These are phyloP conservation scores for Prionchulus punctatus DNA, from an alignment of 2,888 invertebrate species.

Conservation along the genomic window DNA sequence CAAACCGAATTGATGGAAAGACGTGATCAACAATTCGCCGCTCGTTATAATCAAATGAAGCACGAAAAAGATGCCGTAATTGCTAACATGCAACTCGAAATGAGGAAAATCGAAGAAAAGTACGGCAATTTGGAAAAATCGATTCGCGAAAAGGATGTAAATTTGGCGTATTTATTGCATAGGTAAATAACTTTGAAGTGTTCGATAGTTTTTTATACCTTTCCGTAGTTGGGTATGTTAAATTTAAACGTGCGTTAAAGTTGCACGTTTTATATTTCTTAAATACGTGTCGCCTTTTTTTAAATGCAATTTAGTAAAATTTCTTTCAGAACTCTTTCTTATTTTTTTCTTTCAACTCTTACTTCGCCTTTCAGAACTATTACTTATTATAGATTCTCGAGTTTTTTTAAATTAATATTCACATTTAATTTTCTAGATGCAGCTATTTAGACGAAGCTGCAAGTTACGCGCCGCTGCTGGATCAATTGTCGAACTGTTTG, in stretches of 20 bases:
- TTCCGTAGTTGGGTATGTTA: too few relatives aligned
- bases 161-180: conserved; percentile 9
- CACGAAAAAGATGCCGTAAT: neutral
- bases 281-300: too few relatives aligned
- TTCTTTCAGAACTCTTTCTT: too few relatives aligned
- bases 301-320: too few relatives aligned
- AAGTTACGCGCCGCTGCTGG: conserved; percentile 13
- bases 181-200: too few relatives aligned
- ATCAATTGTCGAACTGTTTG: conserved; percentile 9
- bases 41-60: neutral
- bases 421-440: conserved; percentile 11
- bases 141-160: conserved; percentile 8
- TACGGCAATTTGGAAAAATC: neutral
- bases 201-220: too few relatives aligned
- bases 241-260: too few relatives aligned
- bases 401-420: neutral
- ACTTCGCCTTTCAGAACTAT: too few relatives aligned
- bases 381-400: too few relatives aligned
- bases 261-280: too few relatives aligned
- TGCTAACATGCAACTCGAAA: neutral
- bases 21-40: conserved; percentile 7
- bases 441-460: conserved; percentile 14
- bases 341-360: too few relatives aligned
- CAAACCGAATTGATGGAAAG: conserved; percentile 12
- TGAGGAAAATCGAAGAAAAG: neutral